Evolutionary conservation across 2,113 vertebrate genomes (phyloP), one percentile per base, ranked within the genome.

Genomic region (Dromaius novaehollandiae): DNA sequence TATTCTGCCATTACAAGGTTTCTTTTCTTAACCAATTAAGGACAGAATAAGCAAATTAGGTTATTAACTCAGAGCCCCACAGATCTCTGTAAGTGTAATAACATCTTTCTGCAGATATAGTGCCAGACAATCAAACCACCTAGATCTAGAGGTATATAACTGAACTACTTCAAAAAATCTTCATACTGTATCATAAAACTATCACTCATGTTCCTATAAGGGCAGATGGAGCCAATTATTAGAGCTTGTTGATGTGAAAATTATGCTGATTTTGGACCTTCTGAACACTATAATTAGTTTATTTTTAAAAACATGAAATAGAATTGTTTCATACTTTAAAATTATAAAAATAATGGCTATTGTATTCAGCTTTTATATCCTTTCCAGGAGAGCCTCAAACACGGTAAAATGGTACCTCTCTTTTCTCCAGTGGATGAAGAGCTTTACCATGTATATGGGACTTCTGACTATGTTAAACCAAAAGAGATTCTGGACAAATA

Each of bases 1-100:
- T 94, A 78, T 84, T 94, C 81, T 85, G 15, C 66, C n/a, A 71
- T 89, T 95, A 94, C 91, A 92, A 89, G 83, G 51, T 88, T 91
- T 90, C 69, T 93, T 89, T 86, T 90, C 91, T 68, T 78, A 93
- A 95, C 66, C 78, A 70, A 93, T 85, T 94, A 92, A 88, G 42
- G 40, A 87, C 6, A 73, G 78, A 92, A 94, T 90, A 95, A 94
- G 78, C 36, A 94, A 94, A 93, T 93, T 73, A 92, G 40, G n/a
- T 86, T 92, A 84, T 91, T 92, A 96, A 86, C 70, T 92, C n/a
- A 92, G 42, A 82, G 32, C 14, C 7, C 50, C 68, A 80, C 70
- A 80, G 53, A 82, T 75, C 25, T 82, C 60, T 81, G 34, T 58
- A 80, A 86, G 7, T 90, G 19, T 48, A 82, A 34, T 50, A 74